These are phyloP conservation scores for Parnassius apollo DNA, from an alignment of 2,888 invertebrate species.

Conservation along the genomic window DNA sequence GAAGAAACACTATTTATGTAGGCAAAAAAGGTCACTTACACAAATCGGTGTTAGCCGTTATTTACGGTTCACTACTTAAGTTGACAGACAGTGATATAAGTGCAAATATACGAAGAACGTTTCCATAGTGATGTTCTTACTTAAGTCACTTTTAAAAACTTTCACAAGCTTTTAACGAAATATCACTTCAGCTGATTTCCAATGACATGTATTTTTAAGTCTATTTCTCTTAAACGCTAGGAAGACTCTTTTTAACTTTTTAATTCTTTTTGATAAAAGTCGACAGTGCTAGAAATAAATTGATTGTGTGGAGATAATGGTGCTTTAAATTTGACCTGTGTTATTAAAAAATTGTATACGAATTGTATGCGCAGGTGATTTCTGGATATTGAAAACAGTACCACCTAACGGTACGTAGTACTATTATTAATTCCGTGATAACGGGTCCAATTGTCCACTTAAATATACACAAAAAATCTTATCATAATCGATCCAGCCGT, in stretches of 20 bases:
- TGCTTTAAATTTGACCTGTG: too few species aligned
- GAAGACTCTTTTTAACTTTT: background rate
- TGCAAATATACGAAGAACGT: constrained; percentile 26
- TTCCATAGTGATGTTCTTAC: constrained; percentile 15
- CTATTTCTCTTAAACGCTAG: background rate
- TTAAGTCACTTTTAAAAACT: constrained; percentile 18
- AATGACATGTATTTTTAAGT: background rate
- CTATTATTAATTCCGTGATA: too few species aligned
- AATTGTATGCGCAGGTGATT: too few species aligned
- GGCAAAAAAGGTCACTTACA: constrained; percentile 5
- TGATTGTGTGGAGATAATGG: too few species aligned
- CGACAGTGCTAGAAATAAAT: too few species aligned
- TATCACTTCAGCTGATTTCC: background rate
- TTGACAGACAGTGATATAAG: constrained; percentile 39
- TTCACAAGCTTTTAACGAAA: constrained; percentile 19
- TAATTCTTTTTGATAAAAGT: too few species aligned
- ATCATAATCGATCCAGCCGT: too few species aligned
- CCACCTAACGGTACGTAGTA: too few species aligned
- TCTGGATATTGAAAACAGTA: too few species aligned
- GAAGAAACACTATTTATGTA: constrained; percentile 1
- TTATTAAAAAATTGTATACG: too few species aligned
- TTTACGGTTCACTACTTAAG: constrained; percentile 42
- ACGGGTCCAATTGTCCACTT: too few species aligned
- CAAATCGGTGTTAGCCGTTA: constrained; percentile 34
- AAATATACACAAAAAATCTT: too few species aligned